A percentile compares a stretch with the other conserved stretches of the same genome.
Evolutionary conservation across 2,113 vertebrate genomes (phyloP).

Genomic region (Leucoraja erinaceus): DNA sequence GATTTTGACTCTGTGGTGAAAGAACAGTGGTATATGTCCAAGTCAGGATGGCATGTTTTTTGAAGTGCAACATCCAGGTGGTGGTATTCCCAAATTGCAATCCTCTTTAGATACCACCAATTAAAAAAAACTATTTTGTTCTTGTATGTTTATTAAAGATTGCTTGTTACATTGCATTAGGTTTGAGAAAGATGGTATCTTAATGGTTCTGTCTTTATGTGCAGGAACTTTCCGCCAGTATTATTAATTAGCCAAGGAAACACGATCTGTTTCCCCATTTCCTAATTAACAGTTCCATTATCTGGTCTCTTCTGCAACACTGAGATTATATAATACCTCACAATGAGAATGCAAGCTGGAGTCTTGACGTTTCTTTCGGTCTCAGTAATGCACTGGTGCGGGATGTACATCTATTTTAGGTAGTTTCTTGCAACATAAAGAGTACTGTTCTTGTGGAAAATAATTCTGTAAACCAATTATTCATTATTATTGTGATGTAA

Average conservation of each 20-base stretch:
- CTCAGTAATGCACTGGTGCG: background rate
- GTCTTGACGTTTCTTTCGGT: background rate
- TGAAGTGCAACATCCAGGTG: no score
- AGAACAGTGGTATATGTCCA: no score
- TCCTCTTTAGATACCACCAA: background rate
- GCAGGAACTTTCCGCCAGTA: background rate
- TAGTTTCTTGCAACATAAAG: no score
- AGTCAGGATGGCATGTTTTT: no score
- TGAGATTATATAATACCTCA: background rate
- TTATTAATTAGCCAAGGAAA: background rate
- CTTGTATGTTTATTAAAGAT: background rate
- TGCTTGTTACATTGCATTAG: background rate
- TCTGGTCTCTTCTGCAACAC: background rate
- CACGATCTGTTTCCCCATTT: background rate
- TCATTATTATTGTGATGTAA: background rate
- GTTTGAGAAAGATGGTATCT: background rate
- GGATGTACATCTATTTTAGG: background rate
- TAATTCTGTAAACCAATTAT: background rate
- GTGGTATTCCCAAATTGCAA: no score
- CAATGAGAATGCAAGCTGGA: background rate
- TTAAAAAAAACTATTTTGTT: background rate
- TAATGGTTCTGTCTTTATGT: background rate
- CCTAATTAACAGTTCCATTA: background rate
- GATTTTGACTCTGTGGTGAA: no score
- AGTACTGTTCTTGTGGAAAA: background rate